Percentiles rank a stretch among this genome's conserved stretches.
phyloP scores from a whole-genome alignment of 2,797 vertebrate genomes.

The Hemitrygon akajei region DNA sequence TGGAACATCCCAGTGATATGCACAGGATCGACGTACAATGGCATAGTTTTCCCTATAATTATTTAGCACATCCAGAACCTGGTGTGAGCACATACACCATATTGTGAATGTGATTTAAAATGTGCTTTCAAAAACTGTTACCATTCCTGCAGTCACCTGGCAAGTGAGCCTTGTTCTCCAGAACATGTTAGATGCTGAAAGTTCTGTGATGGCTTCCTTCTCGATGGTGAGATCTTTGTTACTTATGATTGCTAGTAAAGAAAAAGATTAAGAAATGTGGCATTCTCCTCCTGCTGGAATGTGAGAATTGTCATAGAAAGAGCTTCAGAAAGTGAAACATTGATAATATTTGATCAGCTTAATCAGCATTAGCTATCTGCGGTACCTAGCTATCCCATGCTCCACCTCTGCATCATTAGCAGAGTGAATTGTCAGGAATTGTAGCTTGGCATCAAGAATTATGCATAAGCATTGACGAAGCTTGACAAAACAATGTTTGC shows the following conservation, averaged over 20 bases:
- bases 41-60: no score
- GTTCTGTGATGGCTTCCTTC: not conserved
- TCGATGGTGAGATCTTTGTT: not conserved
- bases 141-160: no score
- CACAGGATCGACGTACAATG: no score
- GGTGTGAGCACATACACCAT: no score
- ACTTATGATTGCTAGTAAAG: not conserved
- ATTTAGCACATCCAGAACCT: no score
- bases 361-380: not conserved
- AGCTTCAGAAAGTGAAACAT: not conserved
- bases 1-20: no score
- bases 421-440: not conserved
- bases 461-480: not conserved
- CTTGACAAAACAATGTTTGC: not conserved
- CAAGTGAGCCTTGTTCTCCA: not conserved
- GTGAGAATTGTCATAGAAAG: not conserved
- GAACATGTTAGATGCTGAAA: not conserved
- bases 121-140: no score
- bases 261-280: not conserved
- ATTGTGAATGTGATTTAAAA: no score
- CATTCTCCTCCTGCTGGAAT: not conserved
- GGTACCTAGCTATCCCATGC: not conserved
- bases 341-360: not conserved
- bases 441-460: not conserved
- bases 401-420: not conserved